Conservation (phyloP, 2,888 invertebrate genomes). For the Chalcis sispes region DNA sequence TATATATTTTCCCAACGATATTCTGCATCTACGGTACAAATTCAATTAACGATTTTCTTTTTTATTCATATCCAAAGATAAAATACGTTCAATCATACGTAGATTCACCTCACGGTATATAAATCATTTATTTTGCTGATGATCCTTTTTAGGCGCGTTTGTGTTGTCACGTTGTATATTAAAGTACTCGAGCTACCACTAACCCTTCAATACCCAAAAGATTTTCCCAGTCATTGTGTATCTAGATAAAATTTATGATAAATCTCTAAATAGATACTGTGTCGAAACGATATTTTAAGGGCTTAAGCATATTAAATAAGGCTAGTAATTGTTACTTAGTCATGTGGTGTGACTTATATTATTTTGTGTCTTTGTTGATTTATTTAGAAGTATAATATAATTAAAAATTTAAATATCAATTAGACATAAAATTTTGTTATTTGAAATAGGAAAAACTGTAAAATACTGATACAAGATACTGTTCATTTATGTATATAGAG, state of each 20-base stretch:
- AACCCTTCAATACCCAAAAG: slow-evolving; percentile 5
- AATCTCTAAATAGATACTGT: neutral
- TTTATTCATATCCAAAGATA: neutral
- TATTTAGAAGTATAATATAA: too few relatives aligned
- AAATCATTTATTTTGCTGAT: neutral
- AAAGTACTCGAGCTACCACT: neutral
- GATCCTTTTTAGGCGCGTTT: neutral
- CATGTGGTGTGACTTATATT: too few relatives aligned
- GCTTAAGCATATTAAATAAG: neutral
- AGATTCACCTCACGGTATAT: neutral
- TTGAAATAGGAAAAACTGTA: too few relatives aligned
- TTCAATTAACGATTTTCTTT: too few relatives aligned
- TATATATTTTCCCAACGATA: too few relatives aligned
- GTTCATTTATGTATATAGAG: too few relatives aligned
- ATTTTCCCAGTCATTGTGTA: slow-evolving; percentile 27
- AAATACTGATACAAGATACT: too few relatives aligned
- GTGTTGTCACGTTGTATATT: neutral
- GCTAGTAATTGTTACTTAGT: neutral
- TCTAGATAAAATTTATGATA: neutral
- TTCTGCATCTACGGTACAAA: too few relatives aligned
- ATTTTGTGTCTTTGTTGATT: too few relatives aligned
- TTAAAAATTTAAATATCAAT: too few relatives aligned
- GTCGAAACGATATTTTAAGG: neutral
- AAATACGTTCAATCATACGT: neutral
- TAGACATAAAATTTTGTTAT: too few relatives aligned